Evolutionary conservation across 2,113 vertebrate genomes (phyloP).

Genomic region (Tupaia chinensis): DNA sequence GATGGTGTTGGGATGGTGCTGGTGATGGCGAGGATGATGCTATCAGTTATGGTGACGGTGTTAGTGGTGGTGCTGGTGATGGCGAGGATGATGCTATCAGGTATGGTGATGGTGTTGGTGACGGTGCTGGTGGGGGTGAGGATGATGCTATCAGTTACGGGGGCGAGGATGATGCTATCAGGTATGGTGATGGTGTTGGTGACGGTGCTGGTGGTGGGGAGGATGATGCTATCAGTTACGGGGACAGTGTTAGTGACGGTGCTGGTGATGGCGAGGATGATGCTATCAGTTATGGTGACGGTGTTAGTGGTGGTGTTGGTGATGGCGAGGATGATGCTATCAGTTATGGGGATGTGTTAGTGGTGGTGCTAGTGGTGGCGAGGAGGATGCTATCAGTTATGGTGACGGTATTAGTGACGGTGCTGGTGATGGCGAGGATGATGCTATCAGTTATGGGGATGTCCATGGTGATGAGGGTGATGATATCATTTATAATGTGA

Average conservation of each 20-base stretch:
- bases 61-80: too few relatives aligned
- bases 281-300: rapidly evolving
- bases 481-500: rapidly evolving
- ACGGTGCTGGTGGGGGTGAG: not conserved
- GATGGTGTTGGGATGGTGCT: not conserved
- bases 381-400: not conserved
- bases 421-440: rapidly evolving
- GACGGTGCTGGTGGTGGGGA: too few relatives aligned
- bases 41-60: not conserved
- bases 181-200: too few relatives aligned
- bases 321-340: rapidly evolving
- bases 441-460: rapidly evolving
- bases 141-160: too few relatives aligned
- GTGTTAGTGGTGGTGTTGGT: rapidly evolving
- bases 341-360: too few relatives aligned
- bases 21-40: not conserved
- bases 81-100: too few relatives aligned
- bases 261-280: not conserved
- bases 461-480: not conserved
- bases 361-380: too few relatives aligned
- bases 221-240: not conserved
- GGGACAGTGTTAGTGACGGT: not conserved
- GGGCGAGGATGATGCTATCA: not conserved
- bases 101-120: too few relatives aligned
- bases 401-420: rapidly evolving